phyloP scores from a whole-genome alignment of 1,140 invertebrate species.

The Drosophila kanapiae region DNA sequence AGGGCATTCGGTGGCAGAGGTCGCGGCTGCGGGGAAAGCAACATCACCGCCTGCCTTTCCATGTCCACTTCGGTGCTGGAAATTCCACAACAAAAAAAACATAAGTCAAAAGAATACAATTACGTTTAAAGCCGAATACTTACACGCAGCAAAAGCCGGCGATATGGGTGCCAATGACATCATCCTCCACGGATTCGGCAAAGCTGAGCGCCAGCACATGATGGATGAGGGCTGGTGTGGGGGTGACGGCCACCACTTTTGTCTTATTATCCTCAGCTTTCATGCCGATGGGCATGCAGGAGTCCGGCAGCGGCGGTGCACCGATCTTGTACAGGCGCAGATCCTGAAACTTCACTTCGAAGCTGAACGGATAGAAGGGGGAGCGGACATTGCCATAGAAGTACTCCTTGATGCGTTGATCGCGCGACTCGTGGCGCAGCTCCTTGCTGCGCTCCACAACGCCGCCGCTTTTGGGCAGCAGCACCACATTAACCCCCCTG shows the following conservation, averaged over 20 bases:
- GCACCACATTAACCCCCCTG: constrained; percentile 95
- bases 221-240: constrained; percentile 92
- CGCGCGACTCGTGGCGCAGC: constrained; percentile 91
- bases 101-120: constrained; percentile 5
- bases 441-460: constrained; percentile 94
- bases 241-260: constrained; percentile 94
- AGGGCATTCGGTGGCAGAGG: constrained; percentile 95
- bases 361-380: constrained; percentile 96
- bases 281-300: constrained; percentile 98
- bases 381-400: constrained; percentile 94
- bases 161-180: constrained; percentile 95
- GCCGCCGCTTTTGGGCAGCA: constrained; percentile 98
- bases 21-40: constrained; percentile 96
- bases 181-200: constrained; percentile 90
- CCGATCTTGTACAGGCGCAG: constrained; percentile 98
- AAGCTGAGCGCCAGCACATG: constrained; percentile 95
- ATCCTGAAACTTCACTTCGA: constrained; percentile 95
- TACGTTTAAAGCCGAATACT: constrained; percentile 86
- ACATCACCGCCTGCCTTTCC: constrained; percentile 93
- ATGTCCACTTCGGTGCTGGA: constrained; percentile 95
- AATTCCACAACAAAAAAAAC: constrained; percentile 7
- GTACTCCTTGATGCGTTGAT: constrained; percentile 95
- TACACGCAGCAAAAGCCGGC: constrained; percentile 97
- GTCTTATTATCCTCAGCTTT: constrained; percentile 96
- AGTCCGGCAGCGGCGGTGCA: constrained; percentile 95